A percentile compares a stretch with the other conserved stretches of the same genome.
phyloP scores from a whole-genome alignment of 1,140 invertebrate species.

The Phymorhynchus buccinoides region DNA sequence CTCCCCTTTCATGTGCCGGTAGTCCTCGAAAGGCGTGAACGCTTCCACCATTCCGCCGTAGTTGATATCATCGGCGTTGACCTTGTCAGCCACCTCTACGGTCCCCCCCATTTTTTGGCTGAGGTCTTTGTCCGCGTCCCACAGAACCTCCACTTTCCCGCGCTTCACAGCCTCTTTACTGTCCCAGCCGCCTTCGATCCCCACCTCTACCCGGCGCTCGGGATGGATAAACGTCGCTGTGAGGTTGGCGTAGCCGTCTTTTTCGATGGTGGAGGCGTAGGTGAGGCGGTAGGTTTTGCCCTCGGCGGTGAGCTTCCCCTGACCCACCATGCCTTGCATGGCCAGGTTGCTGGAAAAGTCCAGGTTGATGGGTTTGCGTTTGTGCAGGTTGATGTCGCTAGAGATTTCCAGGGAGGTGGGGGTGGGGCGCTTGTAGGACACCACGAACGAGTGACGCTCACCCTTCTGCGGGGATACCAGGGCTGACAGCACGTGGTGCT shows the following conservation, averaged over 20 bases:
- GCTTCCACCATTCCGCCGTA: constrained; percentile 29
- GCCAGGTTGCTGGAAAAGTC: constrained; percentile 24
- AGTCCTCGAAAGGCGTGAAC: constrained; percentile 21
- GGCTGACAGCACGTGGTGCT: constrained; percentile 15
- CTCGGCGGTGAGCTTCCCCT: not conserved
- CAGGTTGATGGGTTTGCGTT: constrained; percentile 6
- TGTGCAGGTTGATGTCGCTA: constrained; percentile 13
- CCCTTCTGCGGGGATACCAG: constrained; percentile 24
- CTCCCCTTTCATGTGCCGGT: constrained; percentile 27
- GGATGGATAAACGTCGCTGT: constrained; percentile 30
- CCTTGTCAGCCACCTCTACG: constrained; percentile 26
- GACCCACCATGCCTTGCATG: not conserved
- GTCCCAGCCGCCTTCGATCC: constrained; percentile 29
- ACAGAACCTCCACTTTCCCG: not conserved
- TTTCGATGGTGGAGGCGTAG: constrained; percentile 19
- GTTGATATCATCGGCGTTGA: not conserved
- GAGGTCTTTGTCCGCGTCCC: constrained; percentile 40
- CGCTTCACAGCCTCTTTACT: constrained; percentile 20
- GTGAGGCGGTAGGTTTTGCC: constrained; percentile 17
- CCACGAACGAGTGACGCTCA: constrained; percentile 25
- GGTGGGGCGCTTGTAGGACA: constrained; percentile 28
- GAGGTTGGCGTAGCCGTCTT: constrained; percentile 13
- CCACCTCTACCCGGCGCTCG: constrained; percentile 28
- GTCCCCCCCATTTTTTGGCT: constrained; percentile 30
- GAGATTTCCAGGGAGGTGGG: constrained; percentile 2